phyloP scores from a whole-genome alignment of 2,797 vertebrate species.

The Aulostomus chinensis region DNA sequence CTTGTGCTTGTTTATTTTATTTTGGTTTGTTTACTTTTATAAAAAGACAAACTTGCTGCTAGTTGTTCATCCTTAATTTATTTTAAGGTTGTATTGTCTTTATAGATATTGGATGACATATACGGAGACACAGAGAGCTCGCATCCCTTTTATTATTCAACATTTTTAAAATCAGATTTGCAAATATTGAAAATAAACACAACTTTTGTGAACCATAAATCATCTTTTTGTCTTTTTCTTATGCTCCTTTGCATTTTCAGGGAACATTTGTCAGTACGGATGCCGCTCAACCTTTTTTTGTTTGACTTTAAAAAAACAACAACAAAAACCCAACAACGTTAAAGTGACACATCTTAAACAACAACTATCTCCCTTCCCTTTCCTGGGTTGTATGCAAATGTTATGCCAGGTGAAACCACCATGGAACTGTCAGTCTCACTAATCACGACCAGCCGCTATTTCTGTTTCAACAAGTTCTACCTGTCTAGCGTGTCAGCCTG shows the following conservation, averaged over 20 bases:
- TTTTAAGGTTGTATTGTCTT: conserved; percentile 53
- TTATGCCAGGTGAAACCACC: neutral
- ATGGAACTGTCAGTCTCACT: neutral
- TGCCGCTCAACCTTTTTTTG: neutral
- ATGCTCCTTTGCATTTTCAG: neutral
- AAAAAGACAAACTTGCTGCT: conserved; percentile 55
- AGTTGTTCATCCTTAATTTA: conserved; percentile 55
- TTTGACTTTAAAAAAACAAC: no score
- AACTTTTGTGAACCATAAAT: conserved; percentile 64
- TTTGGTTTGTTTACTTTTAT: conserved; percentile 47
- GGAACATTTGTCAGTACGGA: neutral
- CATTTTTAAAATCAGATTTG: conserved; percentile 75
- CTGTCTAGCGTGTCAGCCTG: conserved; percentile 25
- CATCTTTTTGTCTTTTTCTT: neutral
- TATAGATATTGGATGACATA: conserved; percentile 49
- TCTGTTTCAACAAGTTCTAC: conserved; percentile 51
- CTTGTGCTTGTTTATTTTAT: conserved; percentile 37
- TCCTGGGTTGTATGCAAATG: no score
- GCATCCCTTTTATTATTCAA: conserved; percentile 68
- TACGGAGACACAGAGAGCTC: conserved; percentile 43
- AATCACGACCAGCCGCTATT: neutral
- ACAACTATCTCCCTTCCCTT: no score
- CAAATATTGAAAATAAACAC: conserved; percentile 70
- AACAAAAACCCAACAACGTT: no score
- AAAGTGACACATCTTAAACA: no score